Percentiles rank a stretch among this genome's conserved stretches.
Conservation (phyloP, 2,888 invertebrate species). For the Eudasyphora cyanicolor region DNA sequence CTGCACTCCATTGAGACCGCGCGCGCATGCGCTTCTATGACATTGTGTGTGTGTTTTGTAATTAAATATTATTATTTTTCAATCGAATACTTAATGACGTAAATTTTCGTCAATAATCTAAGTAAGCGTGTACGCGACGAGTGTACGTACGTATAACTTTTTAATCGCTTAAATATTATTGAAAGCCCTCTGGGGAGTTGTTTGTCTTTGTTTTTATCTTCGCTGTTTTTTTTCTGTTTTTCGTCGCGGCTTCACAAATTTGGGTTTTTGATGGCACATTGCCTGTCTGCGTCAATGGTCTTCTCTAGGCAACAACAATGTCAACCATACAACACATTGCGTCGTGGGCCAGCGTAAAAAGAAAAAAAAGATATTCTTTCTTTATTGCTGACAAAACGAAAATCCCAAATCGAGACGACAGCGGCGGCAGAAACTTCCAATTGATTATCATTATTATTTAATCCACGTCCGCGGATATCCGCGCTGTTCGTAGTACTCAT, state of each 20-base stretch:
- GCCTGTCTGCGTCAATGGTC: conserved; percentile 15
- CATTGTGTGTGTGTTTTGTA: not conserved
- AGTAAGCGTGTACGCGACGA: not conserved
- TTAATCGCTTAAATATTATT: conserved; percentile 27
- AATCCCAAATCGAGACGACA: not conserved
- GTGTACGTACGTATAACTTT: not conserved
- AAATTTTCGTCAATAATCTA: conserved; percentile 5
- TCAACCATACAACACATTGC: not conserved
- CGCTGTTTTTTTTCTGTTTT: not conserved
- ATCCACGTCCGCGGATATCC: conserved; percentile 62
- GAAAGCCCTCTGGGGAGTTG: not conserved
- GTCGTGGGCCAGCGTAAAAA: not conserved
- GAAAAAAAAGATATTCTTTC: conserved; percentile 17
- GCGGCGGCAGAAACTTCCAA: not conserved
- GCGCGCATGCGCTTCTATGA: not conserved
- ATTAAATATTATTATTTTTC: conserved; percentile 17
- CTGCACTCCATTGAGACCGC: not conserved
- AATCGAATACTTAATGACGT: conserved; percentile 27
- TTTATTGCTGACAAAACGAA: not conserved
- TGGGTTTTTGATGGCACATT: not conserved
- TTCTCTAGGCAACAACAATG: not conserved
- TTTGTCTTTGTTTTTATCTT: not conserved
- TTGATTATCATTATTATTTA: conserved; percentile 40
- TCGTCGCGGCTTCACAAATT: not conserved
- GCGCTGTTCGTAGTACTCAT: too few relatives aligned